Evolutionary conservation across 2,888 invertebrate genomes (phyloP).

Genomic region (Myopa tessellatipennis): DNA sequence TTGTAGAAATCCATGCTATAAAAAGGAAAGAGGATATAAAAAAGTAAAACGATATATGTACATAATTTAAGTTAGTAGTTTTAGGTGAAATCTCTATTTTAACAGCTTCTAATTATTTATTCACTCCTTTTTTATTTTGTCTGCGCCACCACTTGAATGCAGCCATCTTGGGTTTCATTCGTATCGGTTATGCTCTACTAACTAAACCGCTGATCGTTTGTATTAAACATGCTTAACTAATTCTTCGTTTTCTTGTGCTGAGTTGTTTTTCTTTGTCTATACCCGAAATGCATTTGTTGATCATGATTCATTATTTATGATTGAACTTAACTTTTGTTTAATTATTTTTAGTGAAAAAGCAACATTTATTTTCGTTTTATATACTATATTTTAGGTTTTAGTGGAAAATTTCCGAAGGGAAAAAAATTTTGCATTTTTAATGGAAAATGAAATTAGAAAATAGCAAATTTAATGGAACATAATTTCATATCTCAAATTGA

Average conservation of each 20-base stretch:
- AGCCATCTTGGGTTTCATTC: slow-evolving; percentile 43
- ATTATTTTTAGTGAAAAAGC: too few species aligned
- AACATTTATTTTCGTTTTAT: too few species aligned
- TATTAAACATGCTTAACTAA: slow-evolving; percentile 17
- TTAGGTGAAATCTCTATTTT: not conserved
- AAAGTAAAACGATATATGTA: slow-evolving; percentile 4
- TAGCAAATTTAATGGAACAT: too few species aligned
- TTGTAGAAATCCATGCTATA: not conserved
- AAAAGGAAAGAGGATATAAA: not conserved
- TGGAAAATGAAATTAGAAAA: too few species aligned
- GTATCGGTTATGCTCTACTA: slow-evolving; percentile 63
- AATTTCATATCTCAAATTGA: too few species aligned
- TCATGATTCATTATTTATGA: slow-evolving; percentile 38
- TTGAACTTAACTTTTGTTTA: not conserved
- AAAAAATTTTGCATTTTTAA: too few species aligned
- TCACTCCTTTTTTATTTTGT: not conserved
- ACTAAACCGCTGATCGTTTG: slow-evolving; percentile 51
- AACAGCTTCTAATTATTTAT: slow-evolving; percentile 6
- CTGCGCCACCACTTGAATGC: not conserved
- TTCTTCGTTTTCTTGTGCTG: slow-evolving; percentile 21
- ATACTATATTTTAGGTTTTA: too few species aligned
- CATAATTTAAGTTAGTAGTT: not conserved
- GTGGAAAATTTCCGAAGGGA: too few species aligned
- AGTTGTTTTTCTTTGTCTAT: not conserved
- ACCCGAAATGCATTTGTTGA: slow-evolving; percentile 29